phyloP scores from a whole-genome alignment of 1,140 invertebrate species.

The Microplitis demolitor region DNA sequence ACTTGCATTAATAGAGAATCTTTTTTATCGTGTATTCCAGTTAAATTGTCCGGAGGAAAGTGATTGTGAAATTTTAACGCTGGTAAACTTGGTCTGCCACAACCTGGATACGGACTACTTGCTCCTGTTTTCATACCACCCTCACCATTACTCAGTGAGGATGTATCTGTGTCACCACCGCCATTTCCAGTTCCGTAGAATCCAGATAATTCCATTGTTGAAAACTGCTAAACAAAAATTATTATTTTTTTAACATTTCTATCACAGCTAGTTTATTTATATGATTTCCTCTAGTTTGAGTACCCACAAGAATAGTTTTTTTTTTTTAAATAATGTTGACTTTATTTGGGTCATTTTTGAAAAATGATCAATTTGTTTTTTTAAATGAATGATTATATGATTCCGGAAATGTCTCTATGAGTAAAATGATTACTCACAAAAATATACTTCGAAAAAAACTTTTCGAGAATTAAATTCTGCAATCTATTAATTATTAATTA shows the following conservation, averaged over 20 bases:
- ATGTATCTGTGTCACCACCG: constrained; percentile 68
- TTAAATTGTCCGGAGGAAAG: constrained; percentile 83
- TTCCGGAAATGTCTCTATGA: too few species aligned
- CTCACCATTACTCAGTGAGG: constrained; percentile 66
- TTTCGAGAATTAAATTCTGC: too few species aligned
- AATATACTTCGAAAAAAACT: too few species aligned
- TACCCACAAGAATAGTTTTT: too few species aligned
- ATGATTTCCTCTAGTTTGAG: not conserved
- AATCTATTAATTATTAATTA: too few species aligned
- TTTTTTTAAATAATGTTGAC: too few species aligned
- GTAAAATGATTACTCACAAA: too few species aligned
- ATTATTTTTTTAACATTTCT: not conserved
- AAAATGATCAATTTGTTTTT: too few species aligned
- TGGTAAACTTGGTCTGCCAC: constrained; percentile 74
- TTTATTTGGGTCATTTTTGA: too few species aligned
- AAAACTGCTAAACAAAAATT: constrained; percentile 61
- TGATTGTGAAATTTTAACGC: constrained; percentile 90
- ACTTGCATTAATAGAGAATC: constrained; percentile 66
- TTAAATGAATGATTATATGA: too few species aligned
- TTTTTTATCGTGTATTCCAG: constrained; percentile 66
- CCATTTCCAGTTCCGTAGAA: constrained; percentile 76
- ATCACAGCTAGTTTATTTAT: not conserved
- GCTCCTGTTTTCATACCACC: constrained; percentile 70
- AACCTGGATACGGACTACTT: constrained; percentile 78
- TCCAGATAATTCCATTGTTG: constrained; percentile 77